A percentile compares a stretch with the other conserved stretches of the same genome.
phyloP scores from a whole-genome alignment of 1,140 invertebrate genomes.

The Drosophila mauritiana region DNA sequence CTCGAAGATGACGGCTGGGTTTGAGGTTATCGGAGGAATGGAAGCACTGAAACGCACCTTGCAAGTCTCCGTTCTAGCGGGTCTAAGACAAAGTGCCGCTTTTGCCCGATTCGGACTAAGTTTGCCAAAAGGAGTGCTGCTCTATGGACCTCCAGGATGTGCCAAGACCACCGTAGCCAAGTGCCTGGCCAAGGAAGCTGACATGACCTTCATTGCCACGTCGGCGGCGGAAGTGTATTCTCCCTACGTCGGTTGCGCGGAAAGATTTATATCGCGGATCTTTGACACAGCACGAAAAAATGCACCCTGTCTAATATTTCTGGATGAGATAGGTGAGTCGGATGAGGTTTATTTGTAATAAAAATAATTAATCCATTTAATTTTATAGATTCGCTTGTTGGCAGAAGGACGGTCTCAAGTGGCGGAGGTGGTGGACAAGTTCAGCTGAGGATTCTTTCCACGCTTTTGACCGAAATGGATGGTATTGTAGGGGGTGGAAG shows the following conservation, averaged over 20 bases:
- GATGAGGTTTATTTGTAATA: neutral
- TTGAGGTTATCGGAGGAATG: slow-evolving; percentile 89
- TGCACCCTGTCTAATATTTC: slow-evolving; percentile 89
- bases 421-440: slow-evolving; percentile 84
- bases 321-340: slow-evolving; percentile 89
- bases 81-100: slow-evolving; percentile 87
- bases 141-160: slow-evolving; percentile 92
- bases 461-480: slow-evolving; percentile 90
- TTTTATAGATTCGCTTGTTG: slow-evolving; percentile 87
- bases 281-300: slow-evolving; percentile 89
- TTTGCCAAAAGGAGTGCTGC: slow-evolving; percentile 87
- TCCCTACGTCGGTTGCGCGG: slow-evolving; percentile 89
- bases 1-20: slow-evolving; percentile 81
- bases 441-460: slow-evolving; percentile 88
- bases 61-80: slow-evolving; percentile 88
- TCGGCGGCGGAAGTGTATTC: slow-evolving; percentile 89
- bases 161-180: slow-evolving; percentile 90
- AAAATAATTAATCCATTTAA: neutral
- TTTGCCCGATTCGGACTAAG: slow-evolving; percentile 87
- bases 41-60: slow-evolving; percentile 87
- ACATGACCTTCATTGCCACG: slow-evolving; percentile 87
- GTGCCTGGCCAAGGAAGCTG: slow-evolving; percentile 87
- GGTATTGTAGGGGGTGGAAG: slow-evolving; percentile 85
- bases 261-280: slow-evolving; percentile 87
- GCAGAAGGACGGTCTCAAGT: slow-evolving; percentile 84